These are phyloP conservation scores for Lasius platythorax DNA, from an alignment of 2,888 invertebrate genomes.

Conservation along the genomic window DNA sequence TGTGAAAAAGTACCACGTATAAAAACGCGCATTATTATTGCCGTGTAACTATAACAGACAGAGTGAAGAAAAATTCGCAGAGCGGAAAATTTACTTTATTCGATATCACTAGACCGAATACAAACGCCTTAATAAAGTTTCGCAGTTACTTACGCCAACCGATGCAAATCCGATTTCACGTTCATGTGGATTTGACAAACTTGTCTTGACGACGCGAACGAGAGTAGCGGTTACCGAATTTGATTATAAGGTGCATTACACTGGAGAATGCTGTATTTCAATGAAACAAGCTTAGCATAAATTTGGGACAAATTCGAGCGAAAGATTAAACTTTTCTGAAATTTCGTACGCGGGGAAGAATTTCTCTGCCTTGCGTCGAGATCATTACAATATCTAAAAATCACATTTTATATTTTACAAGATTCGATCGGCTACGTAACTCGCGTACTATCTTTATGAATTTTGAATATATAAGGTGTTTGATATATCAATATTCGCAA, in stretches of 20 bases:
- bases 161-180: constrained; percentile 32
- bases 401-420: neutral
- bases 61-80: neutral
- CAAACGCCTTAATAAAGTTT: constrained; percentile 33
- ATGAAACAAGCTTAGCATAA: neutral
- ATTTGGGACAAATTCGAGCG: neutral
- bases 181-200: neutral
- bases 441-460: neutral
- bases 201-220: neutral
- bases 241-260: neutral
- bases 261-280: neutral
- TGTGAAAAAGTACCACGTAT: neutral
- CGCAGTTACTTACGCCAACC: constrained; percentile 8
- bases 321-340: neutral
- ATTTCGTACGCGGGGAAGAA: neutral
- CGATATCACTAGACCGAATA: neutral
- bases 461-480: neutral
- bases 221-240: constrained; percentile 7
- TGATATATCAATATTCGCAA: neutral
- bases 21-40: neutral
- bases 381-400: neutral
- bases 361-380: neutral
- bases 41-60: too few relatives aligned
- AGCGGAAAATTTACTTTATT: constrained; percentile 26
- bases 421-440: neutral